Base-by-base conservation (phyloP, 2,888 invertebrate genomes). In the Calameuta idolon region DNA sequence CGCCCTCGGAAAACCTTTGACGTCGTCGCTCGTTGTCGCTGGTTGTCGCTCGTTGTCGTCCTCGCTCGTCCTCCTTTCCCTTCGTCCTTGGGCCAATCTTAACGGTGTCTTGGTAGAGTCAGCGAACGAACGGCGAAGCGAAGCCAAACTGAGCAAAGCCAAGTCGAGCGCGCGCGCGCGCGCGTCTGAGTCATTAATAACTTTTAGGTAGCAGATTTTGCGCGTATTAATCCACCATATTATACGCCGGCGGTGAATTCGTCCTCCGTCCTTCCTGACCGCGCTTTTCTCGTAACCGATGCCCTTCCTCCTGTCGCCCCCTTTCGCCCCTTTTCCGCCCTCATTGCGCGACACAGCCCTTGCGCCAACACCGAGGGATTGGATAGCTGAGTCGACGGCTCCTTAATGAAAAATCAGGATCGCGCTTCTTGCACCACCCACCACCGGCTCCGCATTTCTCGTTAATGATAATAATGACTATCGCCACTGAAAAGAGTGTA, bases 391-490 rank as follows among this genome's bases (percentile, higher is more conserved):
- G 90, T 90, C 91, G 89, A 90, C 90, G 90, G 88, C 89, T 89
- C 88, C 89, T 90, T 91, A 91, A 91, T 91, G 91, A 91, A 91
- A 91, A 91, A 91, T 91, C 89, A 88, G 87, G 87, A 89, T 89
- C 88, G 87, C 84, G 80, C 85, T 81, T 79, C 77, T 71, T 79
- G 75, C 75, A 82, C 75, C 79, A 76, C 78, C 75, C 75, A 82
- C 75, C 79, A 76, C 78, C 75, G 79, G 81, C 81, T 15, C 40
- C 81, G 82, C 82, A 82, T 84, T 84, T 83, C 75, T 76, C 75
- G 76, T 79, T 84, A 83, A 81, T 81, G 80, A 80, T 84, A 85
- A 84, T 83, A 81, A 40, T 40, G 40, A 40, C 15, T 40, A 3
- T 15, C 40, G 40, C 40, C 40, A 40, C 40, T 40, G 40, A 40